Conservation (phyloP, 2,113 vertebrate species). For the Setophaga petechia region DNA sequence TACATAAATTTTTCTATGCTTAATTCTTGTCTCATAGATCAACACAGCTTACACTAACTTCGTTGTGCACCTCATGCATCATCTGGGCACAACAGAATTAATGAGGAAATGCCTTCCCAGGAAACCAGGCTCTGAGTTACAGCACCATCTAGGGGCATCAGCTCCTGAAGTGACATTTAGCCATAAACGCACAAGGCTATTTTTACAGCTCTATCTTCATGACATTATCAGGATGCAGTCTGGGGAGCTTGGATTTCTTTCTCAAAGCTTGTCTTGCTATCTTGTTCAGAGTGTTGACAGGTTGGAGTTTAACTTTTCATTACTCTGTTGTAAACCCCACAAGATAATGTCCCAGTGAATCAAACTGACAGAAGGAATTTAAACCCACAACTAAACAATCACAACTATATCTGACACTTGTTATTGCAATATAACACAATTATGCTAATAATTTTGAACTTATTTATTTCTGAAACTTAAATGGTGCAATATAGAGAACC, state of each 20-base stretch:
- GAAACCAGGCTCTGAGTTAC: background rate
- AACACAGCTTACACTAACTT: background rate
- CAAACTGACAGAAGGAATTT: background rate
- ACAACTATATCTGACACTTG: background rate
- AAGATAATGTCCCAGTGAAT: background rate
- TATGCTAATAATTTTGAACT: background rate
- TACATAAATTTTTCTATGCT: background rate
- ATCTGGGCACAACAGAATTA: background rate
- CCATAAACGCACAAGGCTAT: background rate
- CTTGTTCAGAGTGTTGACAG: background rate
- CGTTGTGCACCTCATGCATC: accelerated
- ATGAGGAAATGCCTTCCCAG: background rate
- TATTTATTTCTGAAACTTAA: background rate
- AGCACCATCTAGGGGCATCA: conserved; percentile 42
- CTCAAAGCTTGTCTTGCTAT: background rate
- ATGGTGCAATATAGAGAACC: background rate
- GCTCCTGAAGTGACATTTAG: background rate
- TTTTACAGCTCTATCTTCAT: background rate
- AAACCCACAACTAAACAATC: background rate
- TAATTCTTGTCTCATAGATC: background rate
- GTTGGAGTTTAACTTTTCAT: background rate
- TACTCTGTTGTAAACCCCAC: background rate
- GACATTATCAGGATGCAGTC: background rate
- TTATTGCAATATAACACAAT: background rate
- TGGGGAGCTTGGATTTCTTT: background rate